Evolutionary conservation across 2,888 invertebrate genomes (phyloP).

Genomic region (Oxystoma pomonae): DNA sequence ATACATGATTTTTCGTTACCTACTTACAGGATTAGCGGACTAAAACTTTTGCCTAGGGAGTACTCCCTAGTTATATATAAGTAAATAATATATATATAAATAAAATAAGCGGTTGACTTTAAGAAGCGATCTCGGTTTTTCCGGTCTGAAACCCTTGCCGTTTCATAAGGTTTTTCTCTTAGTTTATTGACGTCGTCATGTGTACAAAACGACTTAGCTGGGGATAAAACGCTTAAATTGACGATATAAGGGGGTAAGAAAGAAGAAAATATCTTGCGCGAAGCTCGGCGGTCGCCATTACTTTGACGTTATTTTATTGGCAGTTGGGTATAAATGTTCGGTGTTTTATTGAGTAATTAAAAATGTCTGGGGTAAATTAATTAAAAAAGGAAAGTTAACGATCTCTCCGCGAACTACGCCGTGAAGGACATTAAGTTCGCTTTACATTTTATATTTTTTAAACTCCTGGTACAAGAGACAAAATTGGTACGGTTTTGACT

Average conservation of each 20-base stretch:
- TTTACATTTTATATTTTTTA: too few species aligned
- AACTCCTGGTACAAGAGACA: too few species aligned
- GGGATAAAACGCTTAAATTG: background rate
- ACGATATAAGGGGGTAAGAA: background rate
- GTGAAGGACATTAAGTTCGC: too few species aligned
- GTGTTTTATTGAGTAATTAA: background rate
- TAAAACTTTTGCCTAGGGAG: too few species aligned
- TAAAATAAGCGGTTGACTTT: too few species aligned
- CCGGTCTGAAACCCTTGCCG: background rate
- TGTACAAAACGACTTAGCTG: constrained; percentile 1
- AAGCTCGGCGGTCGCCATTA: background rate
- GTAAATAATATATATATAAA: too few species aligned
- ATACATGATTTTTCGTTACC: too few species aligned
- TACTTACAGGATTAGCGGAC: too few species aligned
- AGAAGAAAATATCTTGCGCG: background rate
- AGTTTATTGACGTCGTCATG: constrained; percentile 2
- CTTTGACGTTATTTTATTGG: background rate
- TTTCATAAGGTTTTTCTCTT: background rate
- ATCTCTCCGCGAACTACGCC: too few species aligned
- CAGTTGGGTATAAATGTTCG: background rate
- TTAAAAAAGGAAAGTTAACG: too few species aligned
- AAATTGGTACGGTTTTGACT: too few species aligned
- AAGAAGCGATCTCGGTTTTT: background rate
- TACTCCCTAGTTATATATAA: too few species aligned
- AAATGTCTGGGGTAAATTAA: background rate